Conservation (phyloP, 2,113 vertebrate species). For the Thunnus thynnus region DNA sequence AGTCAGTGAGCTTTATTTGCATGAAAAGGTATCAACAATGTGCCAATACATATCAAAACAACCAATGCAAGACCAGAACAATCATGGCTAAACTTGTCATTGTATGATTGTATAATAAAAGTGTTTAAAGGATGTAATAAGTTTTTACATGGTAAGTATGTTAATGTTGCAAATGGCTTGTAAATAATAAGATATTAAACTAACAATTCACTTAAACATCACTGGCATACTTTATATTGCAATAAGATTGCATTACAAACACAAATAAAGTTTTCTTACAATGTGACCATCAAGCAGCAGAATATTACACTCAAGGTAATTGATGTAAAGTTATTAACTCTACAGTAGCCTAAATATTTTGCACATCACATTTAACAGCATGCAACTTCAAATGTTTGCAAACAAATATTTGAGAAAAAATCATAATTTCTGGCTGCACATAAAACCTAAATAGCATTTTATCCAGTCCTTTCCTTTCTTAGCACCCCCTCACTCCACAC, state of each 20-base stretch:
- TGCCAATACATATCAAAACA: slow-evolving; percentile 9
- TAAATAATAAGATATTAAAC: not conserved
- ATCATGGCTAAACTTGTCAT: not conserved
- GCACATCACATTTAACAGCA: slow-evolving; percentile 11
- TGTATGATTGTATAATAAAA: not conserved
- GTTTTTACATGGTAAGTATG: not conserved
- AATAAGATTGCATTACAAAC: not conserved
- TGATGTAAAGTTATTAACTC: slow-evolving; percentile 11
- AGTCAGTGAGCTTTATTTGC: slow-evolving; percentile 3
- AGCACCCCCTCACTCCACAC: slow-evolving; percentile 23
- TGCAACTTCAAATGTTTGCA: slow-evolving; percentile 25
- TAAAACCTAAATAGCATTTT: slow-evolving; percentile 42
- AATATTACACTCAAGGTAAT: slow-evolving; percentile 7
- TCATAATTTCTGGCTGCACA: slow-evolving; percentile 11
- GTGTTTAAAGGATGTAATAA: not conserved
- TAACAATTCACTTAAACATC: not conserved
- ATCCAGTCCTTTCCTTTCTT: slow-evolving; percentile 23
- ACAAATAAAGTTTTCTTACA: not conserved
- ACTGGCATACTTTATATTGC: not conserved
- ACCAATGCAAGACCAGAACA: not conserved
- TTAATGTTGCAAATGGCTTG: not conserved
- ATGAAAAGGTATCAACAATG: not conserved
- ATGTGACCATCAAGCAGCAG: not conserved
- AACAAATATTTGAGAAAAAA: slow-evolving; percentile 17
- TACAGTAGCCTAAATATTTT: slow-evolving; percentile 5